Percentiles rank a stretch among this genome's conserved stretches.
phyloP scores from a whole-genome alignment of 2,888 invertebrate species.

The Aricia artaxerxes region DNA sequence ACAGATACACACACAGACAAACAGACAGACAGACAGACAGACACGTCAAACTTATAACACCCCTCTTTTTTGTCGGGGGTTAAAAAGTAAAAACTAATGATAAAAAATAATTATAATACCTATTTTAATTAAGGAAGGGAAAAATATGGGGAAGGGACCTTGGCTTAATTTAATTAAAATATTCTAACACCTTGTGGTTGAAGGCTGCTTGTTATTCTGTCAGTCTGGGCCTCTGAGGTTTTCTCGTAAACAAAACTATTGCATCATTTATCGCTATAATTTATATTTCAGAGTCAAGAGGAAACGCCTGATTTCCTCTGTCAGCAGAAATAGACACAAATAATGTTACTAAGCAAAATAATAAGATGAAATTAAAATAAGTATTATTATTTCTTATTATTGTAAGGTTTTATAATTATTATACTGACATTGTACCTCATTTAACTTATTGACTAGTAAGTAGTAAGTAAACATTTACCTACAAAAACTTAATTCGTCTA shows the following conservation, averaged over 20 bases:
- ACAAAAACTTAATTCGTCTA: too few relatives aligned
- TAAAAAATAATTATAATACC: not conserved
- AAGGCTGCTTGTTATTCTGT: conserved; percentile 4
- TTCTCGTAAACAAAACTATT: not conserved
- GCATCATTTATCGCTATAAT: not conserved
- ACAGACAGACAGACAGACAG: too few relatives aligned
- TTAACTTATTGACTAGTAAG: not conserved
- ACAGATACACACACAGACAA: too few relatives aligned
- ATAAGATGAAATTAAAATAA: not conserved
- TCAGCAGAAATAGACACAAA: not conserved
- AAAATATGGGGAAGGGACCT: not conserved
- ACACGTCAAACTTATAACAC: too few relatives aligned
- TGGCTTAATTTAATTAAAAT: not conserved
- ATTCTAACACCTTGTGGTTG: not conserved
- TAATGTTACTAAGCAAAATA: not conserved
- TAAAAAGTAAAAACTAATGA: not conserved
- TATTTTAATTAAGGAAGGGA: not conserved
- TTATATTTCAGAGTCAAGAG: not conserved
- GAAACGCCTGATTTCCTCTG: not conserved
- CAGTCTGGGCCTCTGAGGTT: not conserved
- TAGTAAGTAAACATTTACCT: not conserved
- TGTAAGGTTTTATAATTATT: not conserved
- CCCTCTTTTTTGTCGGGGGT: too few relatives aligned
- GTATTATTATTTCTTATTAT: not conserved
- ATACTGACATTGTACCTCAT: not conserved